Percentiles rank a stretch among this genome's conserved stretches.
Conservation (phyloP, 1,140 invertebrate genomes). For the Drosophila simulans region DNA sequence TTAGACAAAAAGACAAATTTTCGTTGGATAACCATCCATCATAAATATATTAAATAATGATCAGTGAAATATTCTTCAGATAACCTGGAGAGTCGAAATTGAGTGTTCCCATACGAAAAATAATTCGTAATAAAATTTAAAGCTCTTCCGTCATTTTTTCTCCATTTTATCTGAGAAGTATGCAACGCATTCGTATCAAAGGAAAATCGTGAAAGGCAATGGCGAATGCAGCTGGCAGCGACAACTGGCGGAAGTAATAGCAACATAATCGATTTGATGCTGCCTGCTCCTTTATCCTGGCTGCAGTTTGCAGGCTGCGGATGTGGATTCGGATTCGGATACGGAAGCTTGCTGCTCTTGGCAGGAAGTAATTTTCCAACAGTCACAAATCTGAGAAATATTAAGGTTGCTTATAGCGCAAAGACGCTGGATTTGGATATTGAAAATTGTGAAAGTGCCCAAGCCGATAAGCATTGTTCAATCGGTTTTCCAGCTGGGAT, state of each 20-base stretch:
- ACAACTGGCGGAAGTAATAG: slow-evolving; percentile 80
- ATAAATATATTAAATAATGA: no score
- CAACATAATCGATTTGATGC: slow-evolving; percentile 79
- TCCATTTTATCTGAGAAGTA: neutral
- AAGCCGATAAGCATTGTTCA: slow-evolving; percentile 4
- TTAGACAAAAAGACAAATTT: no score
- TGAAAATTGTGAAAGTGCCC: slow-evolving; percentile 2
- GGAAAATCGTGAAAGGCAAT: slow-evolving; percentile 12
- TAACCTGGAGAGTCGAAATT: neutral
- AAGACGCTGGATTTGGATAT: slow-evolving; percentile 17
- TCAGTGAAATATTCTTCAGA: neutral
- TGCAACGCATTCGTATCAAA: slow-evolving; percentile 13
- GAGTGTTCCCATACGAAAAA: neutral
- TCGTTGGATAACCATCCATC: no score
- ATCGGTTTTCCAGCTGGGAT: neutral
- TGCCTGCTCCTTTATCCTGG: slow-evolving; percentile 30
- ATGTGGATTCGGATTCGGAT: slow-evolving; percentile 34
- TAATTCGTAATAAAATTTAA: slow-evolving; percentile 13
- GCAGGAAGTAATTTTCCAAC: slow-evolving; percentile 72
- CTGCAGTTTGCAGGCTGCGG: slow-evolving; percentile 64
- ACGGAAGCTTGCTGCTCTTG: slow-evolving; percentile 43
- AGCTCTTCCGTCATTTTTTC: neutral
- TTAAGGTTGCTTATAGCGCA: slow-evolving; percentile 25
- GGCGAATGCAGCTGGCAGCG: slow-evolving; percentile 63
- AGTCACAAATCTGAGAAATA: slow-evolving; percentile 54